A percentile compares a stretch with the other conserved stretches of the same genome.
Conservation (phyloP, 2,888 invertebrate species). For the Melieria omissa region DNA sequence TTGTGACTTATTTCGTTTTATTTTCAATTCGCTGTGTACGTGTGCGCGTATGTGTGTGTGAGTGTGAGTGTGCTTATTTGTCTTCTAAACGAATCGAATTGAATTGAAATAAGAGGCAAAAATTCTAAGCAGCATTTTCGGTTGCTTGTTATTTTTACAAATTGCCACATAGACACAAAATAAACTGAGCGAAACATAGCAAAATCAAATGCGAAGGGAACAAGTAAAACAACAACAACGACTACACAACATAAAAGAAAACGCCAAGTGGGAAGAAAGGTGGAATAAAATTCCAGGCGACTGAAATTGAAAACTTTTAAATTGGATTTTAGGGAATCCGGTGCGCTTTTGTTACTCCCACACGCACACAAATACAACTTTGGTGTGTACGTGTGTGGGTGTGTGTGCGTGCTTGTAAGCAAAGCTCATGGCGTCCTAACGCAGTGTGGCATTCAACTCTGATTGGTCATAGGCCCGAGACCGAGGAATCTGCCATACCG, state of each 20-base stretch:
- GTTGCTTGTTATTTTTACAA: constrained; percentile 29
- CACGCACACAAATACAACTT: background rate
- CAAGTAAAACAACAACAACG: background rate
- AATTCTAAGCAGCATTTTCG: constrained; percentile 14
- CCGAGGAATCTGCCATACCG: too few relatives aligned
- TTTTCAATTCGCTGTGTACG: background rate
- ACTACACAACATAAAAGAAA: background rate
- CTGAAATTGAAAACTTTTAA: constrained; percentile 40
- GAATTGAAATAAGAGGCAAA: constrained; percentile 32
- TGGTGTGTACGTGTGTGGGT: background rate
- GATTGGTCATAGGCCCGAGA: too few relatives aligned
- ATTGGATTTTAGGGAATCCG: constrained; percentile 34
- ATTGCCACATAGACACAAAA: constrained; percentile 25
- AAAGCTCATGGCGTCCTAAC: background rate
- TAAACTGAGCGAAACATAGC: background rate
- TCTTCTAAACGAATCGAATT: constrained; percentile 15
- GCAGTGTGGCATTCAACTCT: too few relatives aligned
- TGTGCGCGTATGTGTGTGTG: background rate
- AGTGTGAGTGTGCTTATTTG: background rate
- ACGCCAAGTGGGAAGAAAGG: background rate
- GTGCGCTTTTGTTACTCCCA: background rate
- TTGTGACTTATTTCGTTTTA: background rate
- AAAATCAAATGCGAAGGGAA: background rate
- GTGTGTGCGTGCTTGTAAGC: background rate
- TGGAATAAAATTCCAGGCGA: constrained; percentile 16